Evolutionary conservation across 2,113 vertebrate species (phyloP), one percentile per base, ranked within the genome.

Genomic region (Pelusios castaneus): DNA sequence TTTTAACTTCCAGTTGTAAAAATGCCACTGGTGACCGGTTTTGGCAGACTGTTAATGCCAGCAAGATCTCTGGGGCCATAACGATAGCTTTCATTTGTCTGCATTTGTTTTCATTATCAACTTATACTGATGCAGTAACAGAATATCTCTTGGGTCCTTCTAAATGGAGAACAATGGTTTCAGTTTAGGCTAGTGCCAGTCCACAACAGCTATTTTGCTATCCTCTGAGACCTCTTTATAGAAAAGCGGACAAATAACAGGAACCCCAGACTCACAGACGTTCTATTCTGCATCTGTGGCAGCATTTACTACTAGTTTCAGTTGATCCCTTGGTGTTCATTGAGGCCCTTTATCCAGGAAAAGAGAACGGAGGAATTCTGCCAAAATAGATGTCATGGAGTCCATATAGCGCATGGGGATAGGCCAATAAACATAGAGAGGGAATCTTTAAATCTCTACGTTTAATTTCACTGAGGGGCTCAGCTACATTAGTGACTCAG

Each of bases 391-490:
- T 55, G 55, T 91, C 93, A 73, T 67, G 2, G 85, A 83, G 89
- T 88, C 0, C 1, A 75, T 41, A 43, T 17, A 93, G 9, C 60
- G 2, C 17, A 84, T 92, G 56, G 10, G 12, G 24, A 91, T 41
- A 83, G 21, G 60, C 3, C 4, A 41, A 77, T 93, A 90, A 90
- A 89, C 85, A 84, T 24, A 90, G 56, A 91, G 13, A 80, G 41
- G 9, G 1, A 41, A 19, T 4, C 52, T 82, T 90, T 87, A 84
- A 85, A 87, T 94, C 85, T 87, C 38, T 85, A 8, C 14, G 41
- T 92, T 93, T 90, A 54, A 82, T 89, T 91, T 92, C 77, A 84
- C 10, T 63, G 45, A 73, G 86, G 60, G 38, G 13, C 45, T 45
- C 84, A 91, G 54, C 41, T 93, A 24, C 38, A 51, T 81, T 67